phyloP scores from a whole-genome alignment of 2,113 vertebrate species.

The Syngnathoides biaculeatus region DNA sequence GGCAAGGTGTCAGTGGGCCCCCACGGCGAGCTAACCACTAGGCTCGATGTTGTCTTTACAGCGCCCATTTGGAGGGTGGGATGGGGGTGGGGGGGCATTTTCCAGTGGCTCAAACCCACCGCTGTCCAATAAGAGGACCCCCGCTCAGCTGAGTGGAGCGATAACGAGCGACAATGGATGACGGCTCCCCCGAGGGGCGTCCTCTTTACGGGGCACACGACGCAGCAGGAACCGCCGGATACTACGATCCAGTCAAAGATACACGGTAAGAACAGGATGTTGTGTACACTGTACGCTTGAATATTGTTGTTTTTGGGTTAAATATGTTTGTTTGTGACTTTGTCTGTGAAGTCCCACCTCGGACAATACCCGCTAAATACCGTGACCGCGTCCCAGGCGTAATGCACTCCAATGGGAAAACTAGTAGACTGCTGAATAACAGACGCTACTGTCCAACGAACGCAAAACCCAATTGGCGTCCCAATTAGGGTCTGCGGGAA shows the following conservation, averaged over 20 bases:
- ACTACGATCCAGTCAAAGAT: not conserved
- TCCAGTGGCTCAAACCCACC: constrained; percentile 11
- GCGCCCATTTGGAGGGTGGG: too few relatives aligned
- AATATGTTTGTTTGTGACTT: not conserved
- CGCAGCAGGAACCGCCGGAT: not conserved
- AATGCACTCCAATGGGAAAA: too few relatives aligned
- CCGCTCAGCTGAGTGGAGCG: constrained; percentile 39
- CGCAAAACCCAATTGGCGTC: not conserved
- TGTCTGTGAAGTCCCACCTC: too few relatives aligned
- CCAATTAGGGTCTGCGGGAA: constrained; percentile 17
- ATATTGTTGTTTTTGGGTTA: not conserved
- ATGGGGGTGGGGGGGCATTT: too few relatives aligned
- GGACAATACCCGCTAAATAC: too few relatives aligned
- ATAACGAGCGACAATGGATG: constrained; percentile 59
- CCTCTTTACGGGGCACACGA: not conserved
- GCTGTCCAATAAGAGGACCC: constrained; percentile 23
- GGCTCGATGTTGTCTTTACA: constrained; percentile 17
- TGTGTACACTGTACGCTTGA: not conserved
- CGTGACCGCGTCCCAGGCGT: too few relatives aligned
- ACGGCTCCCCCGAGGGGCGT: constrained; percentile 49
- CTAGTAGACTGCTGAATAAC: too few relatives aligned
- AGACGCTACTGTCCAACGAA: not conserved
- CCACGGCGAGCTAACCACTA: constrained; percentile 2
- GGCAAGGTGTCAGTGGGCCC: not conserved
- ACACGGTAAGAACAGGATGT: too few relatives aligned